A percentile compares a stretch with the other conserved stretches of the same genome.
Evolutionary conservation across 2,113 vertebrate genomes (phyloP).

Genomic region (Ptyas mucosa): DNA sequence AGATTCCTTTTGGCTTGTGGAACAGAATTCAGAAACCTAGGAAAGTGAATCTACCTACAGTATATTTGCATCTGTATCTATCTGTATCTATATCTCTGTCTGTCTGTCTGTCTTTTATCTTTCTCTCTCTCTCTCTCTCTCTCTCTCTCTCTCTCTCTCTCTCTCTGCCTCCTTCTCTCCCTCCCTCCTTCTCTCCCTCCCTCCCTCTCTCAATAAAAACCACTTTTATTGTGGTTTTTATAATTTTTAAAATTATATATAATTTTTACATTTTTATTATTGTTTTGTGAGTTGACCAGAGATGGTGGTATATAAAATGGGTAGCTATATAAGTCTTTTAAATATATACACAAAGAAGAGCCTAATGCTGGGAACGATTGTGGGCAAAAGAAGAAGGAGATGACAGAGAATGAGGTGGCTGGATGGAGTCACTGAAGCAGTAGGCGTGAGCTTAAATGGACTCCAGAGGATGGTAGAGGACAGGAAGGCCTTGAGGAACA

Average conservation of each 20-base stretch:
- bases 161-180: no score
- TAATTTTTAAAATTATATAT: not conserved
- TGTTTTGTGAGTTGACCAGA: not conserved
- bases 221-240: not conserved
- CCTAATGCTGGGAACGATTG: no score
- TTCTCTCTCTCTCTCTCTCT: rapidly evolving
- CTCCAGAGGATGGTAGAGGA: no score
- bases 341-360: not conserved
- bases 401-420: no score
- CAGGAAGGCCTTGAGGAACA: no score
- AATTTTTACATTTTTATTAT: not conserved
- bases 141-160: no score
- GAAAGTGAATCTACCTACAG: not conserved
- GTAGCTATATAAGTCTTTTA: not conserved
- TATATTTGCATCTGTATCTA: not conserved
- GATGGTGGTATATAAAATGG: not conserved
- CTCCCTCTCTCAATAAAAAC: not conserved
- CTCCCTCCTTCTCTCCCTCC: no score
- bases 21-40: not conserved
- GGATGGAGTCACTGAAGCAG: no score
- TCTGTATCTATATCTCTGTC: not conserved
- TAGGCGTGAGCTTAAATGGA: no score
- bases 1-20: not conserved
- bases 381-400: no score
- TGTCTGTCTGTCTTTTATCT: not conserved